Base-by-base conservation (phyloP, 2,888 invertebrate genomes). In the Minunthozetes semirufus region DNA sequence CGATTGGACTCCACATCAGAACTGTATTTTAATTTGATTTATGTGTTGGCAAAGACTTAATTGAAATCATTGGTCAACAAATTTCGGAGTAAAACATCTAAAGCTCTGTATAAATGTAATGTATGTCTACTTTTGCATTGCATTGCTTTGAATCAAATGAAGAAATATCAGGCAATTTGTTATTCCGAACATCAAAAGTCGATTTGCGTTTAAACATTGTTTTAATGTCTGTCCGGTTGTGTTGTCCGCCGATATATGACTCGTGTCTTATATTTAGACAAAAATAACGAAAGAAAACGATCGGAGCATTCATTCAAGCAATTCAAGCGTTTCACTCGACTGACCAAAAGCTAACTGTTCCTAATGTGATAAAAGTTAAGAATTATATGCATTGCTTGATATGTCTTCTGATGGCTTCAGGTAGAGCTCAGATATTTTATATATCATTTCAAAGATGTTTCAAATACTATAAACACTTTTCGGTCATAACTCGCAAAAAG, bases 341-440 rank as follows among this genome's bases (percentile, higher is more conserved):
- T 70, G 70, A 70, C 70, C 48, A 46, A 70, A 70, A 25, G 38
- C 70, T 70, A 70, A 70, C 70, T 70, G 70, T 48, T 19, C 48
- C 22, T 8, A 25, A 48, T 48, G 70, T 70, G 70, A 70, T 70
- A 70, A 70, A 70, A 48, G 46, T 25, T 48, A 70, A 48, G 25
- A 48, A 70, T 70, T 70, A 46, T 70, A 70, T 22, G 25, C 19
- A 46, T 70, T 70, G 13, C n/a, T 13, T 46, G 25, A 42, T 25
- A 11, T 46, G 48, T 8, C 70, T 48, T 48, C 19, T 42, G 42
- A 11, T 46, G 48, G 25, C 70, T 70, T 48, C 38, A 70, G 70
- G 70, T 70, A 25, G 46, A 22, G 63, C 13, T 29, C 38, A 38
- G 15, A 70, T 48, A 68, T 22, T 70, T 70, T 27, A 25, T 68